These are phyloP conservation scores for Oncorhynchus keta DNA, from an alignment of 2,113 vertebrate genomes.

Conservation along the genomic window DNA sequence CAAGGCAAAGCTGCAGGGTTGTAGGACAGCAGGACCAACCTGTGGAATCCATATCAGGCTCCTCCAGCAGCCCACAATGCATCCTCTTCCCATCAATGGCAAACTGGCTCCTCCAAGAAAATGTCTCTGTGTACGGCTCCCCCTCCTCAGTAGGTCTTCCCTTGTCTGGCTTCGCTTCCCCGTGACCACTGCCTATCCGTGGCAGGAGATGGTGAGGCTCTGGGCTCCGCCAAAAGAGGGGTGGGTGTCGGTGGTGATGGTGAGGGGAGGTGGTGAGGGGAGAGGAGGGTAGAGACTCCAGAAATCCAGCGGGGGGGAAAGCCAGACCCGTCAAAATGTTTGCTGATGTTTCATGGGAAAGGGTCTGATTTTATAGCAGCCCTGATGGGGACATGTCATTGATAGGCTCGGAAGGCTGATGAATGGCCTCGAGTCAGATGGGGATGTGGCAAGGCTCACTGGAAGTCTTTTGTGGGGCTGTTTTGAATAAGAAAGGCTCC, in stretches of 20 bases:
- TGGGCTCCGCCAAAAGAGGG: constrained; percentile 69
- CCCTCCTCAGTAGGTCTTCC: constrained; percentile 64
- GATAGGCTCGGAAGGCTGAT: constrained; percentile 99
- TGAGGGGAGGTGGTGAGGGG: constrained; percentile 47
- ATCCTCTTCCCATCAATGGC: constrained; percentile 97
- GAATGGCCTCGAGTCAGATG: constrained; percentile 99
- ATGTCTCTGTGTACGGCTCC: constrained; percentile 68
- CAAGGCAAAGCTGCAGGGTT: not conserved
- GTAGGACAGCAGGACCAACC: constrained; percentile 80
- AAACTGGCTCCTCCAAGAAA: constrained; percentile 82
- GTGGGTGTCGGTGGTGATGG: constrained; percentile 53
- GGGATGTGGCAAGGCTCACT: constrained; percentile 99
- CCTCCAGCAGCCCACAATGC: constrained; percentile 99
- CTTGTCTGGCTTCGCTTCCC: constrained; percentile 59
- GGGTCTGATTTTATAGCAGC: constrained; percentile 99
- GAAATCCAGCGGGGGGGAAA: constrained; percentile 94
- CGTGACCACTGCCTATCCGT: constrained; percentile 67
- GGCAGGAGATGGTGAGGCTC: constrained; percentile 73
- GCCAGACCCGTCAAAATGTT: constrained; percentile 99
- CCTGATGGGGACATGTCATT: constrained; percentile 99
- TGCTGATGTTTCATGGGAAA: constrained; percentile 99
- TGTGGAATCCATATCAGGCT: constrained; percentile 99
- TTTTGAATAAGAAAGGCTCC: constrained; percentile 99
- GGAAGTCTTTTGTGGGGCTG: constrained; percentile 99
- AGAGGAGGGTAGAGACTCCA: constrained; percentile 76